Conservation (phyloP, 2,888 invertebrate species). For the Yponomeuta evonymella region DNA sequence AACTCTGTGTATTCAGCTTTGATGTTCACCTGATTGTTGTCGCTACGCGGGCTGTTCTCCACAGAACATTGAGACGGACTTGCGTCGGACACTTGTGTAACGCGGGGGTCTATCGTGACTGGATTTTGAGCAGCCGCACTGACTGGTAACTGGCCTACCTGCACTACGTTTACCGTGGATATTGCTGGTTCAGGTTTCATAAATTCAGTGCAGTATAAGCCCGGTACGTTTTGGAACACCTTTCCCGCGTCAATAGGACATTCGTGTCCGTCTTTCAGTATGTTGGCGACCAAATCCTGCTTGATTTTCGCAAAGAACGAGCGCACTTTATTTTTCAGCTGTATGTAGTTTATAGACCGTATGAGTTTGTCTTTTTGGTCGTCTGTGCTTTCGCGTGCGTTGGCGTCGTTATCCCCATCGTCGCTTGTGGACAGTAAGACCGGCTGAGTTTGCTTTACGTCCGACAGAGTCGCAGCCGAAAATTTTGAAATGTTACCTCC, state of each 20-base stretch:
- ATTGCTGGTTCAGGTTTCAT: slow-evolving; percentile 68
- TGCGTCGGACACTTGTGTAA: slow-evolving; percentile 63
- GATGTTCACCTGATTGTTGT: slow-evolving; percentile 42
- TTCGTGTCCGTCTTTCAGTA: slow-evolving; percentile 29
- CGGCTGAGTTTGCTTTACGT: slow-evolving; percentile 75
- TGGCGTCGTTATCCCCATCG: neutral
- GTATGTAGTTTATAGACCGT: slow-evolving; percentile 40
- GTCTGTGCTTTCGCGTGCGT: slow-evolving; percentile 19
- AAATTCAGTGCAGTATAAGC: slow-evolving; percentile 76
- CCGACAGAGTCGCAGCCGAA: slow-evolving; percentile 78
- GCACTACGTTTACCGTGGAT: slow-evolving; percentile 75
- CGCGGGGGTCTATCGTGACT: slow-evolving; percentile 64
- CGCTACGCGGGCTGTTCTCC: slow-evolving; percentile 54
- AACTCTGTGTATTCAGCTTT: slow-evolving; percentile 69
- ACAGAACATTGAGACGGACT: slow-evolving; percentile 64
- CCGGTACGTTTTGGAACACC: slow-evolving; percentile 70
- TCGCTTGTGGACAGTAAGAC: slow-evolving; percentile 50
- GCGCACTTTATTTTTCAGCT: slow-evolving; percentile 50
- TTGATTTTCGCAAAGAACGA: slow-evolving; percentile 52
- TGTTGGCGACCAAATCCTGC: slow-evolving; percentile 30
- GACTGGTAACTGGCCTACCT: slow-evolving; percentile 69
- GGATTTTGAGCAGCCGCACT: slow-evolving; percentile 67
- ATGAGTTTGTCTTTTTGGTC: slow-evolving; percentile 38
- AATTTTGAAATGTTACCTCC: slow-evolving; percentile 53
- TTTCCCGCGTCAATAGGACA: slow-evolving; percentile 16